Base-by-base conservation (phyloP, 2,797 vertebrate genomes). In the Syncerus caffer region DNA sequence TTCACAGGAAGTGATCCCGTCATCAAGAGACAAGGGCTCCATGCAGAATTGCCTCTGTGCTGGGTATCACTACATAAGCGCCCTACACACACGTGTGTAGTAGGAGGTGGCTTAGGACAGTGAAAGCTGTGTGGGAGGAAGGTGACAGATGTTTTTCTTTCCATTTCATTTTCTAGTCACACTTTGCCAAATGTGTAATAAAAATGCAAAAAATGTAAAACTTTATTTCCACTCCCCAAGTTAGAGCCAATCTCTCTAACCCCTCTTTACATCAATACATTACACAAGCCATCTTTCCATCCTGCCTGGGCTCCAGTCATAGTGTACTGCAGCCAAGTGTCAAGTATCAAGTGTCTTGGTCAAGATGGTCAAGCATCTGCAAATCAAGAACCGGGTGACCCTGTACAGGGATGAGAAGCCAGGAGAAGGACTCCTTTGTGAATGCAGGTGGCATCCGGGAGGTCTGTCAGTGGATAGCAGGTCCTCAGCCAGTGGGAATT, bases 1-100 rank as follows among this genome's bases (percentile, higher is more conserved):
- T 47, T 55, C 34, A 19, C 15, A 60, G 85, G 67, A 79, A 78
- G 83, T 10, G n/a, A 50, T 5, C 27, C 19, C 2, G 1, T 51
- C 50, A 7, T 2, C 58, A 16, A 17, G 62, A 12, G 21, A 13
- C 5, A 8, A 38, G 11, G 3, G 8, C 38, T 38, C 23, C 3
- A 9, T 2, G 64, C 57, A 27, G 78, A 29, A 14, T 0, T 34
- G 27, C 23, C 38, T 64, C n/a, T n/a, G 45, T 17, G 34, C 83
- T 3, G 11, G 76, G 64, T 16, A 1, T 38, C 7, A 1, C 76
- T 2, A 3, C 4, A 11, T 15, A 31, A 79, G 21, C 7, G 2
- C 34, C 8, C 8, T 6, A 2, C 0, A 16, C 0, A 29, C n/a
- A 1, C 0, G 3, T 14, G 16, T 6, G 2, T 7, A 5, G 71